Evolutionary conservation across 2,888 invertebrate species (phyloP), one percentile per base, ranked within the genome.

Genomic region (Crossocerus cetratus): DNA sequence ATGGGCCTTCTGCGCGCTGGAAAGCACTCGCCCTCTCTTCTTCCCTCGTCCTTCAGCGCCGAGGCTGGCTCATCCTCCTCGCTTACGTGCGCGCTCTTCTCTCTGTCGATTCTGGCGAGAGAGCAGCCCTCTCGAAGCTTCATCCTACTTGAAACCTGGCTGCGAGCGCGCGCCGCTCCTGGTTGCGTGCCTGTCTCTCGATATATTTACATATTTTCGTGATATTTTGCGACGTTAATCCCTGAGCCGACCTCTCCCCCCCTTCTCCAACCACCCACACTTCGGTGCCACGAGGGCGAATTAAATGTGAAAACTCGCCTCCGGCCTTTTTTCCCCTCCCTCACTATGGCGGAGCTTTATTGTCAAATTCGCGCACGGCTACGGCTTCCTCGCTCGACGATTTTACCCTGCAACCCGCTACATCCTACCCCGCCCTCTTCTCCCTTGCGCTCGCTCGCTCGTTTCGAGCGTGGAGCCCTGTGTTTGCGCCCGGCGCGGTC

Each of bases 201-300:
- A 83, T 82, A 84, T 85, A 86, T 87, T 87, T 86, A 86, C 85
- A 88, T 86, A 87, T 87, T 87, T 87, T 83, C 78, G 83, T 84
- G 82, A 87, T 86, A 86, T 85, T 84, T 84, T 81, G 82, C 82
- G 71, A 85, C 81, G 83, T 83, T 89, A 87, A 89, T 86, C 87
- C 85, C 74, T 70, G 76, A 78, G 78, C 78, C 83, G 69, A 53
- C 65, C 71, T 55, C 65, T n/a, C 49, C 16, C 0, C 16, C 16
- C 16, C 16, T 16, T n/a, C 16, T n/a, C 49, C 14, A n/a, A n/a
- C 16, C 72, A 42, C 68, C 68, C 72, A 65, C 72, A 63, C 77
- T 65, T 78, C 75, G 76, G 72, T 78, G 72, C 77, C 75, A 32
- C 78, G 74, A 80, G 79, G 77, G 82, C 83, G 83, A 84, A 86